These are phyloP conservation scores for Troides aeacus DNA, from an alignment of 2,888 invertebrate species.

Conservation along the genomic window DNA sequence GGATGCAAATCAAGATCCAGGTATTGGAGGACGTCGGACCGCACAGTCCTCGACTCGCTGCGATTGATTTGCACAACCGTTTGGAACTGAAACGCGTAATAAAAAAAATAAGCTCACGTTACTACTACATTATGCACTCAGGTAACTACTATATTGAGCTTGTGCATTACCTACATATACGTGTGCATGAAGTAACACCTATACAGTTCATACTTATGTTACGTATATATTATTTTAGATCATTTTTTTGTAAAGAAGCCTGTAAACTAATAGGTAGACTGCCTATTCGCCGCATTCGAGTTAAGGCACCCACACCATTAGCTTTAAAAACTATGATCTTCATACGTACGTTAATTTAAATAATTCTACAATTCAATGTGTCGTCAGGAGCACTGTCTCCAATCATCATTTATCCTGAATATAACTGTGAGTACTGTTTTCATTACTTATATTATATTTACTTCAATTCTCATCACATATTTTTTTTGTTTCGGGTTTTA, in stretches of 20 bases:
- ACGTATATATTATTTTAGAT: neutral
- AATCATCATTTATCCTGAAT: too few species aligned
- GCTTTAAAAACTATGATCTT: neutral
- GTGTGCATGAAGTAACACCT: neutral
- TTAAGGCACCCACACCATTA: neutral
- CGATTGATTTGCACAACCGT: constrained; percentile 34
- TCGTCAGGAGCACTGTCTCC: too few species aligned
- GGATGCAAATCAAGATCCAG: constrained; percentile 90
- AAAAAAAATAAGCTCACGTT: neutral
- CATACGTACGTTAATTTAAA: neutral
- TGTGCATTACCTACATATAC: neutral
- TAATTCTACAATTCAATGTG: neutral
- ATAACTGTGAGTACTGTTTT: too few species aligned
- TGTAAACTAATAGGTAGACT: neutral
- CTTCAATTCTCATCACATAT: too few species aligned
- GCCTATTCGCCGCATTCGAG: neutral
- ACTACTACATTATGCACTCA: neutral
- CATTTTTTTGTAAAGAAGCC: neutral
- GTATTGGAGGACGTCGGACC: constrained; percentile 82
- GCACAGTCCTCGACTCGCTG: constrained; percentile 39
- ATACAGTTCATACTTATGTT: neutral
- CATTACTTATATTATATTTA: too few species aligned
- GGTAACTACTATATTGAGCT: neutral
- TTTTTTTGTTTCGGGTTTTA: too few species aligned
- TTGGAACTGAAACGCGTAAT: constrained; percentile 9